Evolutionary conservation across 1,140 invertebrate species (phyloP).

Genomic region (Papilio polyxenes): DNA sequence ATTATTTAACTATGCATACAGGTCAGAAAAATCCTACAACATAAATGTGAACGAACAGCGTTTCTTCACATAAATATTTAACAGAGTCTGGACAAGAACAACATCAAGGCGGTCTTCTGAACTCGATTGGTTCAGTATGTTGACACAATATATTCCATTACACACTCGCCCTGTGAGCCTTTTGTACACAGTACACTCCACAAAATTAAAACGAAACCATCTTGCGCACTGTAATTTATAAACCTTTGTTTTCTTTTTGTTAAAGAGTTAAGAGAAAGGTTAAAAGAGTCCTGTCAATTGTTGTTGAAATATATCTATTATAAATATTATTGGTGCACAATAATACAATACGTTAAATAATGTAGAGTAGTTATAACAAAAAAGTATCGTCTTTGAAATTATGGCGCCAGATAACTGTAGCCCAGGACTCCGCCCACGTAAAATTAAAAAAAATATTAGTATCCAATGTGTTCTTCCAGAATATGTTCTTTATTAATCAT

Average conservation of each 20-base stretch:
- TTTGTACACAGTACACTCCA: slow-evolving; percentile 11
- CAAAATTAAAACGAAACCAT: slow-evolving; percentile 28
- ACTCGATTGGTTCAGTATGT: slow-evolving; percentile 12
- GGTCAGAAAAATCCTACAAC: neutral
- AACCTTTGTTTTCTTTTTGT: neutral
- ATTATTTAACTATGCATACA: too few relatives aligned
- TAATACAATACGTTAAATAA: neutral
- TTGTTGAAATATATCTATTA: neutral
- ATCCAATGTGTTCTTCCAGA: too few relatives aligned
- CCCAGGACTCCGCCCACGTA: too few relatives aligned
- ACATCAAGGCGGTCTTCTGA: neutral
- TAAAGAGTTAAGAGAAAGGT: neutral
- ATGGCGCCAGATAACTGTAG: too few relatives aligned
- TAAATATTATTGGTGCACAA: neutral
- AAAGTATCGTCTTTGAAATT: too few relatives aligned
- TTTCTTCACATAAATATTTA: slow-evolving; percentile 15
- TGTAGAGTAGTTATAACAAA: neutral
- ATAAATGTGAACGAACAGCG: neutral
- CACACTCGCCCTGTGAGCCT: neutral
- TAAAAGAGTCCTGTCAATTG: neutral
- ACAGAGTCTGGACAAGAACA: slow-evolving; percentile 7
- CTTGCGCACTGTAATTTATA: neutral
- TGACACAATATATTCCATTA: slow-evolving; percentile 24
- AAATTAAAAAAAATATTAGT: too few relatives aligned
- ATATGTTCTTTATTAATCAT: too few relatives aligned